A percentile compares a stretch with the other conserved stretches of the same genome.
Evolutionary conservation across 2,113 vertebrate genomes (phyloP).

Genomic region (Porphyrio hochstetteri): DNA sequence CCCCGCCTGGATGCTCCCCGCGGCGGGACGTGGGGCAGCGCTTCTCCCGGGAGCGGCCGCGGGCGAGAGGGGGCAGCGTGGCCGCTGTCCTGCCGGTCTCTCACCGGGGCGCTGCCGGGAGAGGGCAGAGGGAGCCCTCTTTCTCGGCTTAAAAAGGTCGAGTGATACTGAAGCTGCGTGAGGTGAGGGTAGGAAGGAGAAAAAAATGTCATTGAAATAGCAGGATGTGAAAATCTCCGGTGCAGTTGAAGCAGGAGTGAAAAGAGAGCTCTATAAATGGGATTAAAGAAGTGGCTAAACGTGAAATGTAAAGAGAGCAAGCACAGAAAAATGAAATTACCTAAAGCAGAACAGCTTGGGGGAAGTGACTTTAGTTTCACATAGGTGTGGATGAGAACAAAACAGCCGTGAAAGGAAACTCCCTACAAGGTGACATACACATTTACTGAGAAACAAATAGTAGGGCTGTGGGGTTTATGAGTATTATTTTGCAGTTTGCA

Average conservation of each 20-base stretch:
- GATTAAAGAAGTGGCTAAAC: constrained; percentile 7
- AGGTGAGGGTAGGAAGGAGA: not conserved
- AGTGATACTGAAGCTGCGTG: rapidly evolving
- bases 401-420: not conserved
- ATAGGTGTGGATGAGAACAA: constrained; percentile 35
- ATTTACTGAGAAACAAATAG: not conserved
- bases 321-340: not conserved
- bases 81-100: not conserved
- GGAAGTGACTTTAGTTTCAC: constrained; percentile 56
- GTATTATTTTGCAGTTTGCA: not conserved
- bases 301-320: not conserved
- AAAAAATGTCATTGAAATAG: not conserved
- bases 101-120: not conserved
- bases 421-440: not conserved
- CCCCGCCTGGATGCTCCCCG: too few relatives aligned
- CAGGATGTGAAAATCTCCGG: not conserved
- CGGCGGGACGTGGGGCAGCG: not conserved
- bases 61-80: not conserved
- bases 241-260: not conserved
- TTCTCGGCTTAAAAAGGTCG: not conserved
- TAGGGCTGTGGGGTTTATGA: not conserved
- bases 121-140: not conserved
- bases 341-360: constrained; percentile 21
- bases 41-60: not conserved
- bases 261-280: not conserved